Percentiles rank a stretch among this genome's conserved stretches.
phyloP scores from a whole-genome alignment of 2,113 vertebrate species.

The Microcebus lehilahytsara region DNA sequence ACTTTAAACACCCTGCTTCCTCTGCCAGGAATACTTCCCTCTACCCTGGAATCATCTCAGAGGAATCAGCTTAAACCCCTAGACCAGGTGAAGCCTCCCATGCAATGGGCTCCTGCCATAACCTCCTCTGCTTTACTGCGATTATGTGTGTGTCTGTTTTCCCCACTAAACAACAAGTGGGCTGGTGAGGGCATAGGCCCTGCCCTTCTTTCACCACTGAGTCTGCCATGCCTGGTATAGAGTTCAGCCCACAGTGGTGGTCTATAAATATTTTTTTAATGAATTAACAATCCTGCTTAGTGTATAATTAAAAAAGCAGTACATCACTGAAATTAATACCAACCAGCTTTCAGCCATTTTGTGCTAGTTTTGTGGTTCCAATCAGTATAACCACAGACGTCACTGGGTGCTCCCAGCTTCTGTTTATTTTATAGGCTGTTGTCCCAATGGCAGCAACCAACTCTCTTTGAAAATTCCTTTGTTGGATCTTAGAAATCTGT shows the following conservation, averaged over 20 bases:
- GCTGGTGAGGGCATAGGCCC: not conserved
- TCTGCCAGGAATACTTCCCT: not conserved
- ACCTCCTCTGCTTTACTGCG: not conserved
- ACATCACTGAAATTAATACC: not conserved
- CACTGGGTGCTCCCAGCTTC: not conserved
- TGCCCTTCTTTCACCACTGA: not conserved
- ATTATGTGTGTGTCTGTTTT: not conserved
- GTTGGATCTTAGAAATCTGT: not conserved
- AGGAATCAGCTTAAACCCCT: not conserved
- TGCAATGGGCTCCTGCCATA: not conserved
- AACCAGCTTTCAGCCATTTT: not conserved
- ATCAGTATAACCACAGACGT: not conserved
- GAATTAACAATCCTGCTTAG: not conserved
- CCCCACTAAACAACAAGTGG: not conserved
- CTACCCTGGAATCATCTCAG: not conserved
- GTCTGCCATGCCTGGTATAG: not conserved
- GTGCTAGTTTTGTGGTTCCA: not conserved
- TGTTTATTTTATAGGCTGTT: not conserved
- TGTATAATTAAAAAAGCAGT: not conserved
- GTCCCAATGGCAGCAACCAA: not conserved
- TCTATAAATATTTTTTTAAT: not conserved
- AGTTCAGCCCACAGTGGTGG: not conserved
- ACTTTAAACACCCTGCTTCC: not conserved
- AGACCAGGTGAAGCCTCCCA: not conserved
- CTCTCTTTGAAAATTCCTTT: not conserved